Percentiles rank a stretch among this genome's conserved stretches.
These are phyloP conservation scores for Tineola bisselliella DNA, from an alignment of 2,888 invertebrate genomes.

Conservation along the genomic window DNA sequence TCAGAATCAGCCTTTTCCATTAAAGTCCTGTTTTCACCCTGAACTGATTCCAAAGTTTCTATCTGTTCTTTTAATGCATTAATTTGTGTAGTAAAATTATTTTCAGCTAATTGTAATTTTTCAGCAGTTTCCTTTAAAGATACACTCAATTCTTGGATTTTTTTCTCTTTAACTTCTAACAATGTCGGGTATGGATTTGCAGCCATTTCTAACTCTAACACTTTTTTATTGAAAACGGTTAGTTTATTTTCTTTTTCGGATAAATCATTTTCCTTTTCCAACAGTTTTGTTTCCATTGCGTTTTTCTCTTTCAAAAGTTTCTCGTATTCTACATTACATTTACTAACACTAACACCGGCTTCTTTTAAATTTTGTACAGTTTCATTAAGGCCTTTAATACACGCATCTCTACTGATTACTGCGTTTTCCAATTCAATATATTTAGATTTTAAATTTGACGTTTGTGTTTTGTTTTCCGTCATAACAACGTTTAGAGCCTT, in stretches of 20 bases:
- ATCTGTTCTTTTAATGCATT: constrained; percentile 29
- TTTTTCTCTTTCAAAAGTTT: constrained; percentile 34
- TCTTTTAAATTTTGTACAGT: constrained; percentile 25
- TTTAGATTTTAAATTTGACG: constrained; percentile 28
- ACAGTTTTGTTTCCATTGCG: constrained; percentile 35
- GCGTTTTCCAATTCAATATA: constrained; percentile 31
- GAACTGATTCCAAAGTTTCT: too few species aligned
- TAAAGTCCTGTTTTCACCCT: constrained; percentile 21
- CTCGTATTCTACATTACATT: constrained; percentile 31
- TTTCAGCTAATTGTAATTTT: constrained; percentile 35
- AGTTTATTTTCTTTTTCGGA: constrained; percentile 31
- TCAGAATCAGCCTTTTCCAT: constrained; percentile 36
- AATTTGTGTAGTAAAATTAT: constrained; percentile 28
- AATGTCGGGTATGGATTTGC: constrained; percentile 25
- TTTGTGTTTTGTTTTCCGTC: constrained; percentile 27
- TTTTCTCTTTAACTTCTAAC: constrained; percentile 39
- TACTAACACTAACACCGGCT: constrained; percentile 23
- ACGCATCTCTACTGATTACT: constrained; percentile 32
- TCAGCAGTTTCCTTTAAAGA: constrained; percentile 41
- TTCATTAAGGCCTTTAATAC: constrained; percentile 31
- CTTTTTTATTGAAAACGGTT: constrained; percentile 25
- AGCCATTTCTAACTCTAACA: constrained; percentile 30
- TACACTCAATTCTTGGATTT: constrained; percentile 46
- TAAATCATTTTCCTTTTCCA: constrained; percentile 30
- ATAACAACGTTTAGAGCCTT: constrained; percentile 36